These are phyloP conservation scores for Pseudorhiza aurosa DNA, from an alignment of 30 jellyfish, hydroid and myxozoan genomes.

Conservation along the genomic window DNA sequence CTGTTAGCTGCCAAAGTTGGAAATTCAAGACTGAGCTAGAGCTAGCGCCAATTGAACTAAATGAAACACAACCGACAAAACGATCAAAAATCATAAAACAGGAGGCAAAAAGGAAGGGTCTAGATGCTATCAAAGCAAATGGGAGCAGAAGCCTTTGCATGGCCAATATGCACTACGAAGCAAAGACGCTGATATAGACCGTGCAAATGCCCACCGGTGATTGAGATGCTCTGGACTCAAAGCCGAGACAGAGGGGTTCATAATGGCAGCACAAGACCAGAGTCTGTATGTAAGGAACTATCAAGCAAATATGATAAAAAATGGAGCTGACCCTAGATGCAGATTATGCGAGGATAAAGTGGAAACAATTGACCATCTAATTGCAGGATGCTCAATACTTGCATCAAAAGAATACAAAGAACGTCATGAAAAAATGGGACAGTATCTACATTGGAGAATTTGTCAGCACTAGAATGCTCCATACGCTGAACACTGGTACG, in stretches of 20 bases:
- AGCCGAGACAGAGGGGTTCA: slow-evolving; percentile 7
- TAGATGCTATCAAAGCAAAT: slow-evolving; percentile 3
- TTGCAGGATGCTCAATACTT: too few species aligned
- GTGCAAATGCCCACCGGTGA: slow-evolving; percentile 6
- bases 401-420: too few species aligned
- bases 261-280: slow-evolving; percentile 16
- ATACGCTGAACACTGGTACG: too few species aligned
- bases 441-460: too few species aligned
- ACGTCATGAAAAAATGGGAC: too few species aligned
- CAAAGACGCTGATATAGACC: slow-evolving; percentile 9
- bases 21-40: slow-evolving; percentile 10
- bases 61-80: neutral
- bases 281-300: slow-evolving; percentile 3
- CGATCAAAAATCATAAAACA: neutral
- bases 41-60: neutral
- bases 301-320: neutral
- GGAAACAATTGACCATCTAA: too few species aligned
- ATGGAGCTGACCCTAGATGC: slow-evolving; percentile 11
- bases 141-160: slow-evolving; percentile 26
- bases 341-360: too few species aligned
- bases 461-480: too few species aligned
- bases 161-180: slow-evolving; percentile 9
- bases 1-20: neutral
- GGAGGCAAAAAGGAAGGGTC: neutral
- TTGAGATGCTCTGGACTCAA: neutral